phyloP scores from a whole-genome alignment of 2,113 vertebrate genomes.

The Podiceps cristatus region DNA sequence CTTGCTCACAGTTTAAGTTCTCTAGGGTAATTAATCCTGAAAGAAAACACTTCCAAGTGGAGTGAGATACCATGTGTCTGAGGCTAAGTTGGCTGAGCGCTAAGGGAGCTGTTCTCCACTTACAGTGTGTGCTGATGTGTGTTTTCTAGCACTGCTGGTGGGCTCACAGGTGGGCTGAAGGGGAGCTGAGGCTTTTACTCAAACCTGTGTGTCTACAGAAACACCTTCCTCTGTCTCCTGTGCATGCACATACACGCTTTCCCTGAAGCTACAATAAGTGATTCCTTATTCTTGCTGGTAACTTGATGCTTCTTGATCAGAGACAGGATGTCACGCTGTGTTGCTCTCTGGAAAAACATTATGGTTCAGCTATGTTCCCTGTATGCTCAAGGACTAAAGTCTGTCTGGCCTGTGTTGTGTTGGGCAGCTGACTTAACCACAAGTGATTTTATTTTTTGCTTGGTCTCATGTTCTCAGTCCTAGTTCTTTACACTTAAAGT shows the following conservation, averaged over 20 bases:
- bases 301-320: not conserved
- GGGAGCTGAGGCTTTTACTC: not conserved
- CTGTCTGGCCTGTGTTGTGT: not conserved
- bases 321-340: not conserved
- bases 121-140: not conserved
- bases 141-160: not conserved
- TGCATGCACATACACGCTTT: accelerated
- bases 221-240: not conserved
- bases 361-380: accelerated
- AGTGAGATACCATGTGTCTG: not conserved
- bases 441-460: not conserved
- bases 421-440: not conserved
- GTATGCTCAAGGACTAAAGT: not conserved
- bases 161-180: not conserved
- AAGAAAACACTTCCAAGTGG: not conserved
- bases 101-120: not conserved
- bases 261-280: not conserved
- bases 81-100: not conserved
- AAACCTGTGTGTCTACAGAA: not conserved
- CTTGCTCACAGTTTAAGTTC: not conserved
- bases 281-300: not conserved
- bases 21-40: not conserved
- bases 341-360: not conserved
- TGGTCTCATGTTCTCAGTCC: not conserved
- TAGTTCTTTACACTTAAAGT: not conserved